Conservation (phyloP, 2,888 invertebrate genomes). For the Amblyjoppa proteus region DNA sequence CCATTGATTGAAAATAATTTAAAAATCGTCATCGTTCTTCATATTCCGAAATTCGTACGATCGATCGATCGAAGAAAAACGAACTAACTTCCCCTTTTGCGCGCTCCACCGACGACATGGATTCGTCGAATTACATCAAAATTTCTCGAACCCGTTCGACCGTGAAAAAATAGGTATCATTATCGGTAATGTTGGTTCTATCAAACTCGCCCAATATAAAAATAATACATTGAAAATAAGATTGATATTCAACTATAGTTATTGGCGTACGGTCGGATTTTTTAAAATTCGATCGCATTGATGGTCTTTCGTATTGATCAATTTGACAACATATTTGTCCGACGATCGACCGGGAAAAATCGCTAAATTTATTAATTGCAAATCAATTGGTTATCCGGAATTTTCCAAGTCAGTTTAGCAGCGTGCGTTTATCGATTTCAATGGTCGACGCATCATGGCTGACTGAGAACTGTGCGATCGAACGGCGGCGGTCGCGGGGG, state of each 20-base stretch:
- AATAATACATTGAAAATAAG: too few species aligned
- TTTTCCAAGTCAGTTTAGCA: neutral
- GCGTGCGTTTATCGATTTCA: neutral
- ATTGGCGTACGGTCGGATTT: too few species aligned
- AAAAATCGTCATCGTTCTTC: neutral
- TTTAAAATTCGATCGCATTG: neutral
- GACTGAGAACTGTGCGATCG: slow-evolving; percentile 34
- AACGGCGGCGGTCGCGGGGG: slow-evolving; percentile 20
- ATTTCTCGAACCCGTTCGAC: neutral
- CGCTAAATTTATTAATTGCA: neutral
- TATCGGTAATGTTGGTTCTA: neutral
- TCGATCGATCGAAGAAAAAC: neutral
- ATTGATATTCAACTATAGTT: too few species aligned
- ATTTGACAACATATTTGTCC: neutral
- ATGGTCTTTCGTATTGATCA: neutral
- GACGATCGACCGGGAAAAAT: neutral
- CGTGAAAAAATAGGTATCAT: neutral
- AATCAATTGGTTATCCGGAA: neutral
- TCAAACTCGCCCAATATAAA: too few species aligned
- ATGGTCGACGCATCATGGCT: slow-evolving; percentile 36
- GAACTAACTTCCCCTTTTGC: neutral
- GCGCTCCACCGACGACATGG: neutral
- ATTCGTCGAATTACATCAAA: neutral
- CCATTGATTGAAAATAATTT: slow-evolving; percentile 42
- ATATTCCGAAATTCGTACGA: slow-evolving; percentile 14